Conservation (phyloP, 1,140 invertebrate genomes). For the Bradysia coprophila region DNA sequence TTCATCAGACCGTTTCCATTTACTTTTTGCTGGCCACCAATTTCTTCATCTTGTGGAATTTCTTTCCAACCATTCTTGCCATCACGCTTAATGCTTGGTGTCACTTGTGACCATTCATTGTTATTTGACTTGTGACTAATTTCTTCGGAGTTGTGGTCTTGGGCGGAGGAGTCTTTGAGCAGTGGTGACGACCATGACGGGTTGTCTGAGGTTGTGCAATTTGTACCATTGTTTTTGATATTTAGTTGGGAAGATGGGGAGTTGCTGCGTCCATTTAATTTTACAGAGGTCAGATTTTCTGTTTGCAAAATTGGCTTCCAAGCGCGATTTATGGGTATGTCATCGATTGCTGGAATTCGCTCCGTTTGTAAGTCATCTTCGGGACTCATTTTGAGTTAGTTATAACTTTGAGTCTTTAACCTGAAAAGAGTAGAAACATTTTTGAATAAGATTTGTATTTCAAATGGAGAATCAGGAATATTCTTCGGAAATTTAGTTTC, state of each 20-base stretch:
- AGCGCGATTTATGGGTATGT: neutral
- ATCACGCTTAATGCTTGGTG: neutral
- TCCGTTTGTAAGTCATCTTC: neutral
- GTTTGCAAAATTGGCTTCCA: neutral
- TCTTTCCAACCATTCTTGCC: neutral
- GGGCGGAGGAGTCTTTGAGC: neutral
- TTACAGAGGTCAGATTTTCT: neutral
- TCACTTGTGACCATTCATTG: neutral
- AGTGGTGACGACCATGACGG: neutral
- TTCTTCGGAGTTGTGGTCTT: neutral
- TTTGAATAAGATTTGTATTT: too few species aligned
- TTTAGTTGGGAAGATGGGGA: neutral
- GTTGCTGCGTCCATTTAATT: neutral
- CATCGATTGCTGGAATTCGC: neutral
- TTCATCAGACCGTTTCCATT: neutral
- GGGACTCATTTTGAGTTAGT: conserved; percentile 1
- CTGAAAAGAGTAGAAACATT: too few species aligned
- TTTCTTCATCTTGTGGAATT: neutral
- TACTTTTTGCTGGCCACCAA: neutral
- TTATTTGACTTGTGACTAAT: neutral
- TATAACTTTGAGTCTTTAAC: too few species aligned
- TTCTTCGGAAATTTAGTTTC: too few species aligned
- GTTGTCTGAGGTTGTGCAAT: neutral
- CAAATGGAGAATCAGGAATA: too few species aligned
- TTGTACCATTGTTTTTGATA: neutral